These are phyloP conservation scores for Ctena decussata DNA, from an alignment of 2,888 invertebrate species.

Conservation along the genomic window DNA sequence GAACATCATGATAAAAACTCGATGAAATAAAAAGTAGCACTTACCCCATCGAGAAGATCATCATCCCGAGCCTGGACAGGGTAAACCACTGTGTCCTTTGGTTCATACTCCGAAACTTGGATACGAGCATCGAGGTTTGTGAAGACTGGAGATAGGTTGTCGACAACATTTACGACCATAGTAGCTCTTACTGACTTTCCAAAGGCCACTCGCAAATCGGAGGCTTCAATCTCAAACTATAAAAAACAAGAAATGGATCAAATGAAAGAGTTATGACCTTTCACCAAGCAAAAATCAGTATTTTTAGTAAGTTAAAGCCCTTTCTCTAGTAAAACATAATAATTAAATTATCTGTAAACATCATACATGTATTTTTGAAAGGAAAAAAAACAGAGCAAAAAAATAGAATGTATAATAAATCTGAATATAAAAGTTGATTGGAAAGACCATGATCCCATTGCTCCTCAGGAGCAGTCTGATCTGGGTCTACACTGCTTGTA, in stretches of 20 bases:
- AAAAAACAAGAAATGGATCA: constrained; percentile 3
- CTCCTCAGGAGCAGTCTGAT: background rate
- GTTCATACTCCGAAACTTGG: constrained; percentile 29
- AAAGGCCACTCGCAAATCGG: constrained; percentile 59
- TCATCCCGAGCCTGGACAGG: constrained; percentile 52
- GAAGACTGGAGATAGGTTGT: constrained; percentile 57
- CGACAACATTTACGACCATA: constrained; percentile 51
- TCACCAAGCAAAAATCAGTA: too few relatives aligned
- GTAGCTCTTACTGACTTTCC: constrained; percentile 37
- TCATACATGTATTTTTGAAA: too few relatives aligned
- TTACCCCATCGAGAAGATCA: constrained; percentile 62
- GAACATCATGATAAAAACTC: background rate
- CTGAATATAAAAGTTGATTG: too few relatives aligned
- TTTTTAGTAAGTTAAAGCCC: too few relatives aligned
- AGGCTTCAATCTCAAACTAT: constrained; percentile 68
- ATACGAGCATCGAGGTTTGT: constrained; percentile 21
- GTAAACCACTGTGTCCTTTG: constrained; percentile 25
- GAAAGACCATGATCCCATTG: too few relatives aligned
- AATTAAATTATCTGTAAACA: too few relatives aligned
- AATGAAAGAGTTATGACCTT: too few relatives aligned
- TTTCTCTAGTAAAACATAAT: too few relatives aligned
- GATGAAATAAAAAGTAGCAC: background rate
- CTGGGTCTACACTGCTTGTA: too few relatives aligned
- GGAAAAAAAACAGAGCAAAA: too few relatives aligned
- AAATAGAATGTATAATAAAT: too few relatives aligned